Evolutionary conservation across 2,113 vertebrate genomes (phyloP).

Genomic region (Amia ocellicauda): DNA sequence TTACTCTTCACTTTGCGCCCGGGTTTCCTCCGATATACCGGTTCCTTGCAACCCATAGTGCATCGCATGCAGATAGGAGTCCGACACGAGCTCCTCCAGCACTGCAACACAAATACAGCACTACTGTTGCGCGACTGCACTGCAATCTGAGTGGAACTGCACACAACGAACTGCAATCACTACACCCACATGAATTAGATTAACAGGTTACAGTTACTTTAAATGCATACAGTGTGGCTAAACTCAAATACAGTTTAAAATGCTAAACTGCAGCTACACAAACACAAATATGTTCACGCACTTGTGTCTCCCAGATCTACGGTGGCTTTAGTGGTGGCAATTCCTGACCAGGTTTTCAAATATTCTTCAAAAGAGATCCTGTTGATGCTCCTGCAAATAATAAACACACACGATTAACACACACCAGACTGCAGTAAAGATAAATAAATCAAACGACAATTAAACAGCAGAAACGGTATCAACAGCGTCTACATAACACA

Average conservation of each 20-base stretch:
- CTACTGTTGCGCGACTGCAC: background rate
- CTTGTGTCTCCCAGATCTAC: constrained; percentile 26
- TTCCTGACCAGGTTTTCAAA: constrained; percentile 39
- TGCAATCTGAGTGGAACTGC: no score
- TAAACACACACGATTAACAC: background rate
- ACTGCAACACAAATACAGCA: background rate
- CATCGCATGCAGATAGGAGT: constrained; percentile 2
- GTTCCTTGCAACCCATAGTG: constrained; percentile 6
- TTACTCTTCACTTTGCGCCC: constrained; percentile 16
- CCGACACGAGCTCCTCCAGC: background rate
- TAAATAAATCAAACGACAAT: constrained; percentile 9
- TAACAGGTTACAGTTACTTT: no score
- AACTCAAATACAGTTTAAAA: no score
- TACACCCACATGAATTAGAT: background rate
- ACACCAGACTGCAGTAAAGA: background rate
- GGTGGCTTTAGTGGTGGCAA: constrained; percentile 41
- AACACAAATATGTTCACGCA: constrained; percentile 21
- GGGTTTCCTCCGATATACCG: constrained; percentile 5
- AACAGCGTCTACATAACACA: background rate
- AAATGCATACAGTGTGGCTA: no score
- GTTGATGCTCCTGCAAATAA: constrained; percentile 38
- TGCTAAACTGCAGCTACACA: background rate
- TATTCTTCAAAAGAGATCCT: constrained; percentile 49
- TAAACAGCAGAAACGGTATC: constrained; percentile 1
- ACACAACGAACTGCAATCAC: no score